A percentile compares a stretch with the other conserved stretches of the same genome.
Evolutionary conservation across 2,113 vertebrate species (phyloP).

Genomic region (Gavia stellata): DNA sequence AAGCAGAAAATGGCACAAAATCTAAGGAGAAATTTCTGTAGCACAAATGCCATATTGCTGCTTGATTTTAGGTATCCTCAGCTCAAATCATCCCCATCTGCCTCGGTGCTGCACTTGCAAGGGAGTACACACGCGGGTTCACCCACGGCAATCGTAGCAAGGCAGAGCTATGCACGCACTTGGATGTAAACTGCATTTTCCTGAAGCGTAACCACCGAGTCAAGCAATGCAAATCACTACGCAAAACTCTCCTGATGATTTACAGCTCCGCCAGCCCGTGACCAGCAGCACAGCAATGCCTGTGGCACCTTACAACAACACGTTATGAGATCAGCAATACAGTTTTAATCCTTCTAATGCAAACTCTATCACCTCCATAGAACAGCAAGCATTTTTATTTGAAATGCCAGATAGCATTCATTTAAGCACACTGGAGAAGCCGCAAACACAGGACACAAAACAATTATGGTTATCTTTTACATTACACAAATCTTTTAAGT

Average conservation of each 20-base stretch:
- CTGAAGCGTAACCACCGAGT: fast-evolving
- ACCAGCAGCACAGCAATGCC: neutral
- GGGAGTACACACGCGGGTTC: neutral
- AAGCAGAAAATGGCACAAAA: neutral
- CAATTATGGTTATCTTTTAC: neutral
- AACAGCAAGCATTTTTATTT: neutral
- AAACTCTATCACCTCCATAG: neutral
- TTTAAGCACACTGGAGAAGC: neutral
- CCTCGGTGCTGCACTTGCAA: fast-evolving
- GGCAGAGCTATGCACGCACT: neutral
- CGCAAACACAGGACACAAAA: neutral
- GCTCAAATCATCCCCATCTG: fast-evolving
- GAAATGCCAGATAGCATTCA: neutral
- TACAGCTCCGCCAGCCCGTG: neutral
- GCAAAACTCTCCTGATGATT: fast-evolving
- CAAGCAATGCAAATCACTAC: fast-evolving
- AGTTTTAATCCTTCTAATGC: neutral
- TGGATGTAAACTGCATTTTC: fast-evolving
- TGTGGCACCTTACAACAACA: neutral
- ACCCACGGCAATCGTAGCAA: fast-evolving
- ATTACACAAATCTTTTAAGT: neutral
- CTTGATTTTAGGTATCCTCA: neutral
- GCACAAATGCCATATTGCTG: neutral
- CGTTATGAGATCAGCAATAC: fast-evolving
- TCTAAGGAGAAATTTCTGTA: neutral